A percentile compares a stretch with the other conserved stretches of the same genome.
Conservation (phyloP, 2,797 vertebrate species). For the Chrysocyon brachyurus region DNA sequence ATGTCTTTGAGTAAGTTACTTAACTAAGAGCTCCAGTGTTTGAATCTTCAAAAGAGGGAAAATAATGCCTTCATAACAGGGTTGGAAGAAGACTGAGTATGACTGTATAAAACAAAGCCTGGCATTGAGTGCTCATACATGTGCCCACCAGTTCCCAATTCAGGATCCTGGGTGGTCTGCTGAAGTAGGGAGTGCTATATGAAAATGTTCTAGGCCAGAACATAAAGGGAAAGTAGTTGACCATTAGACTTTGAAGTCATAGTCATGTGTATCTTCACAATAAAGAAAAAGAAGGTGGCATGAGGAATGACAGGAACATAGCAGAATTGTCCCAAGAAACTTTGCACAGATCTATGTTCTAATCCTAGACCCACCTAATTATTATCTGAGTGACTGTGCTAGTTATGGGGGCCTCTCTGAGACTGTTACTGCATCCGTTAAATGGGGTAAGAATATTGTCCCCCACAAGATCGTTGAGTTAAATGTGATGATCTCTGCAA, state of each 20-base stretch:
- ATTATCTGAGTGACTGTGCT: not conserved
- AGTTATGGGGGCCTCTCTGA: not conserved
- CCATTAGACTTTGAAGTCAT: not conserved
- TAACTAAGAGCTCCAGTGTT: not conserved
- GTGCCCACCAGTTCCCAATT: not conserved
- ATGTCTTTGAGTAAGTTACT: not conserved
- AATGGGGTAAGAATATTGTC: not conserved
- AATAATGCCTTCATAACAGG: not conserved
- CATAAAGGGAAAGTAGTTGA: not conserved
- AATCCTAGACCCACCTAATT: not conserved
- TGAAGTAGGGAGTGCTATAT: not conserved
- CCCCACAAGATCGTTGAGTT: not conserved
- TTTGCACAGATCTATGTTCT: not conserved
- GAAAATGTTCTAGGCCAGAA: not conserved
- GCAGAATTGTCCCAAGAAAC: not conserved
- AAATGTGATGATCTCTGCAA: not conserved
- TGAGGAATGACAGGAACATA: not conserved
- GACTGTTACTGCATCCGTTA: not conserved
- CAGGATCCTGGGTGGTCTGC: not conserved
- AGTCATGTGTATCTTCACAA: not conserved
- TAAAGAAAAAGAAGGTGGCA: not conserved
- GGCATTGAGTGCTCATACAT: not conserved
- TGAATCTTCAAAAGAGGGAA: not conserved
- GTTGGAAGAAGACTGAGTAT: not conserved
- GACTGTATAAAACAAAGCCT: not conserved